Percentiles rank a stretch among this genome's conserved stretches.
Evolutionary conservation across 2,113 vertebrate species (phyloP).

Genomic region (Seriola quinqueradiata): DNA sequence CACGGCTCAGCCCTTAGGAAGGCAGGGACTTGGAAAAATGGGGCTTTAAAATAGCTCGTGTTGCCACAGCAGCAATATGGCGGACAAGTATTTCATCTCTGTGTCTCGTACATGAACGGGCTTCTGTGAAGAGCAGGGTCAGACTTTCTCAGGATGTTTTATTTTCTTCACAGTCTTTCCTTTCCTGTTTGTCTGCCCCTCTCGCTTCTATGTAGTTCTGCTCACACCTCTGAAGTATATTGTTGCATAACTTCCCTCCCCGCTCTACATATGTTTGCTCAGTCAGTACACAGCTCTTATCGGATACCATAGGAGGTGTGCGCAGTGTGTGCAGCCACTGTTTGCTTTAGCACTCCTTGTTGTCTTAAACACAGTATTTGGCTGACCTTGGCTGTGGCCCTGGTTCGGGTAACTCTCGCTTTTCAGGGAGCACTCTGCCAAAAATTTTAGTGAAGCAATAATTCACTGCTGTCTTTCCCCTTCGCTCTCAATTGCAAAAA

Average conservation of each 20-base stretch:
- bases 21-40: slow-evolving; percentile 24
- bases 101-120: background rate
- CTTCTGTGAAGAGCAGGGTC: slow-evolving; percentile 5
- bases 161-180: slow-evolving; percentile 3
- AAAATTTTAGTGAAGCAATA: slow-evolving; percentile 3
- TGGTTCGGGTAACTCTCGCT: slow-evolving; percentile 10
- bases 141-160: slow-evolving; percentile 25
- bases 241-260: slow-evolving; percentile 49
- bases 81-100: slow-evolving; percentile 27
- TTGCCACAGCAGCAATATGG: slow-evolving; percentile 16
- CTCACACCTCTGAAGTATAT: slow-evolving; percentile 19
- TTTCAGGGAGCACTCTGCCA: slow-evolving; percentile 48
- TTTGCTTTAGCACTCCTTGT: slow-evolving; percentile 68
- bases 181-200: slow-evolving; percentile 44
- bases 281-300: slow-evolving; percentile 47
- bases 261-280: slow-evolving; percentile 50
- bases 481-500: background rate
- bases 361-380: slow-evolving; percentile 59
- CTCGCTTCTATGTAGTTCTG: background rate
- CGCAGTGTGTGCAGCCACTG: slow-evolving; percentile 37
- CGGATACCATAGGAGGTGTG: slow-evolving; percentile 34
- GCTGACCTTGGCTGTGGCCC: slow-evolving; percentile 63
- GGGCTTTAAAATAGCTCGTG: slow-evolving; percentile 60
- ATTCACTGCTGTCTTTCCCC: slow-evolving; percentile 12
- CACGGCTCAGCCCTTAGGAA: slow-evolving; percentile 16